Conservation (phyloP, 1,140 invertebrate genomes). For the Drosophila obscura region DNA sequence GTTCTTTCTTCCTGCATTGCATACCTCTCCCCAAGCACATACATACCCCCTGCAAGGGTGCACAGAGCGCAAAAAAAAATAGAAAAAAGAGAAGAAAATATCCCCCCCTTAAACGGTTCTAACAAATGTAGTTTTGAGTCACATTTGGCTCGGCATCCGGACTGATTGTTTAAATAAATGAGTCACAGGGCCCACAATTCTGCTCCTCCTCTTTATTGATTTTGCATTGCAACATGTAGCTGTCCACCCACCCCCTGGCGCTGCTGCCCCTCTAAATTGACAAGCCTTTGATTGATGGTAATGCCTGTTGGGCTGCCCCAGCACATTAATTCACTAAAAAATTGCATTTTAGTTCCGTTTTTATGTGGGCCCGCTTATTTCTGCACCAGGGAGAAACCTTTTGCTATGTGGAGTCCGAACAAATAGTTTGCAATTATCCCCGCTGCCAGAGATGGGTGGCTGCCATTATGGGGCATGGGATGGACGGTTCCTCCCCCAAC, state of each 20-base stretch:
- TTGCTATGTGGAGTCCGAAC: background rate
- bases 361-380: constrained; percentile 36
- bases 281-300: constrained; percentile 49
- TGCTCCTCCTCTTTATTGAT: constrained; percentile 40
- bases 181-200: constrained; percentile 14
- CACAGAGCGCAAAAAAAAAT: constrained; percentile 9
- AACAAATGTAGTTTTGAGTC: constrained; percentile 65
- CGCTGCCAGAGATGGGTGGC: background rate
- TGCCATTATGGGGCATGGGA: background rate
- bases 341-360: constrained; percentile 42
- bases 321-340: constrained; percentile 46
- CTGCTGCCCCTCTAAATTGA: constrained; percentile 9
- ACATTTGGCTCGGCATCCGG: constrained; percentile 42
- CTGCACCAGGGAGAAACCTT: constrained; percentile 3
- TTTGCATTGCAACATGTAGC: constrained; percentile 44
- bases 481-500: background rate
- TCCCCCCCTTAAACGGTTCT: constrained; percentile 13
- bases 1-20: too few relatives aligned
- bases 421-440: constrained; percentile 52
- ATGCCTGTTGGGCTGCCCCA: background rate
- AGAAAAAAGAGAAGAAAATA: background rate
- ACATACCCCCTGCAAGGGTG: too few relatives aligned
- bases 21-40: too few relatives aligned
- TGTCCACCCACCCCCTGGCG: background rate
- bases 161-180: constrained; percentile 68